Percentiles rank a stretch among this genome's conserved stretches.
These are phyloP conservation scores for Silurus asotus DNA, from an alignment of 2,113 vertebrate species.

Conservation along the genomic window DNA sequence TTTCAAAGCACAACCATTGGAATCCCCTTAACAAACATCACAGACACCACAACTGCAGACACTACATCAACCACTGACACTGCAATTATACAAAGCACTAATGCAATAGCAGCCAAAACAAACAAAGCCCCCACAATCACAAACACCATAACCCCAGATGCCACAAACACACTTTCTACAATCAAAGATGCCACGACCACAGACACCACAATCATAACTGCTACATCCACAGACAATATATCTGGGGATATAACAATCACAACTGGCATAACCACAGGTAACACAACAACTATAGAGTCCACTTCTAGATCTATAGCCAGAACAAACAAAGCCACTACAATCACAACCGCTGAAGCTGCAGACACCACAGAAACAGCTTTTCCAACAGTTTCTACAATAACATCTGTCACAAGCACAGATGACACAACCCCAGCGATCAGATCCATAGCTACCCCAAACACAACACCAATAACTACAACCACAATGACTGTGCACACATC, in stretches of 20 bases:
- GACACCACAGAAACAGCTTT: background rate
- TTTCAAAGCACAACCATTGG: background rate
- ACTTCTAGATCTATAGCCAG: background rate
- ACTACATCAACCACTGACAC: background rate
- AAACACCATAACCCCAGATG: too few relatives aligned
- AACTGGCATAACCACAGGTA: background rate
- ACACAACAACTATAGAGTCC: background rate
- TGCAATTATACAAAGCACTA: background rate
- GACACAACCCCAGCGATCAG: too few relatives aligned
- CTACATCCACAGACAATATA: background rate
- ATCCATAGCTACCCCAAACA: too few relatives aligned
- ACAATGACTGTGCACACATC: too few relatives aligned
- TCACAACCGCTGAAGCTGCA: background rate
- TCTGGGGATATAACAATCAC: background rate
- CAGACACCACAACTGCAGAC: background rate
- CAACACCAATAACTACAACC: too few relatives aligned
- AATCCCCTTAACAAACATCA: background rate
- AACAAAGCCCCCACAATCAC: too few relatives aligned
- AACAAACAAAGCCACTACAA: background rate
- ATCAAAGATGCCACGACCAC: background rate
- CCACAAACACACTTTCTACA: too few relatives aligned
- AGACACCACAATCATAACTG: background rate
- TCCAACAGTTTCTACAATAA: too few relatives aligned
- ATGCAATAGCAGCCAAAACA: background rate
- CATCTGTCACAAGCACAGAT: too few relatives aligned